Percentiles rank a stretch among this genome's conserved stretches.
Evolutionary conservation across 2,797 vertebrate species (phyloP).

Genomic region (Falco concolor): DNA sequence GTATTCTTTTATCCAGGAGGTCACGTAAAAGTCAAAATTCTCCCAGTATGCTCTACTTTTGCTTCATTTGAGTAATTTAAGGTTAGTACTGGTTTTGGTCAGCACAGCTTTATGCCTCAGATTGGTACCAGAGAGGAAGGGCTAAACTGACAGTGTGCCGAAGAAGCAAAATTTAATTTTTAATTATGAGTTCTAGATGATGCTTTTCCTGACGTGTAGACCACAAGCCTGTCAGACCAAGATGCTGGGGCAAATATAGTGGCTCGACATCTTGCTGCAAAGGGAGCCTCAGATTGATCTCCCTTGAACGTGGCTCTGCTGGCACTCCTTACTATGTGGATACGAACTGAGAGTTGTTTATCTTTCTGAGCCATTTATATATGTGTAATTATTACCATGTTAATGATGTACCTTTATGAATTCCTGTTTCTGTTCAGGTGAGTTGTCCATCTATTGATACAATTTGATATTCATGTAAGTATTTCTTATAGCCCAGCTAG

Average conservation of each 20-base stretch:
- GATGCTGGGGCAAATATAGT: not conserved
- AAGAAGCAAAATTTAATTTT: not conserved
- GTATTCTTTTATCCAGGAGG: not conserved
- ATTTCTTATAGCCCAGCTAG: constrained; percentile 82
- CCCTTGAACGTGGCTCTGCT: not conserved
- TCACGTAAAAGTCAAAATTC: not conserved
- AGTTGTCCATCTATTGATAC: not conserved
- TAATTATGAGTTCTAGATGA: not conserved
- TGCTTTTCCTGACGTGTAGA: not conserved
- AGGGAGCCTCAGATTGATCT: not conserved
- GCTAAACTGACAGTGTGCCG: not conserved
- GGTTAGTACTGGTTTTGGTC: not conserved
- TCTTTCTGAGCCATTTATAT: not conserved
- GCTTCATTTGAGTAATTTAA: not conserved
- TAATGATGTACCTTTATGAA: not conserved
- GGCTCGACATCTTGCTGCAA: not conserved
- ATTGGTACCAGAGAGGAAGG: not conserved
- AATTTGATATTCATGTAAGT: constrained; percentile 7
- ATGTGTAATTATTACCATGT: not conserved
- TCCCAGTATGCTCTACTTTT: not conserved
- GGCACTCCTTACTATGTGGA: not conserved
- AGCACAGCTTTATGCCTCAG: not conserved
- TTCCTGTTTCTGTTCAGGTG: not conserved
- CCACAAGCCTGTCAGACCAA: not conserved
- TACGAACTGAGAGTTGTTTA: not conserved